Percentiles rank a stretch among this genome's conserved stretches.
Conservation (phyloP, 2,797 vertebrate genomes). For the Gymnocypris eckloni region DNA sequence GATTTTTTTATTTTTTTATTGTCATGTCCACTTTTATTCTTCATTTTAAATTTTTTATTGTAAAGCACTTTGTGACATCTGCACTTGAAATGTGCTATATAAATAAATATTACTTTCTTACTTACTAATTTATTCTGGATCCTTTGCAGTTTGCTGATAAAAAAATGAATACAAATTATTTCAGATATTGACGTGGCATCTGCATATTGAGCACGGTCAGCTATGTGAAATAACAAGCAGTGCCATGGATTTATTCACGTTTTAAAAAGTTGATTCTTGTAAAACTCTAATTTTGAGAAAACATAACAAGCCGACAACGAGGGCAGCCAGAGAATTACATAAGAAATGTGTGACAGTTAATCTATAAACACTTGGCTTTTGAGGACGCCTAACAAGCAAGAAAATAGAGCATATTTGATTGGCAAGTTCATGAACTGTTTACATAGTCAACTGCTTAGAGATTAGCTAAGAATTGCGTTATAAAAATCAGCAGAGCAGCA, state of each 20-base stretch:
- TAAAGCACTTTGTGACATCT: too few species aligned
- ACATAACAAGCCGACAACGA: background rate
- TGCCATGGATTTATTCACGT: conserved; percentile 21
- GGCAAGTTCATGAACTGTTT: conserved; percentile 9
- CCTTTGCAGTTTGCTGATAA: conserved; percentile 33
- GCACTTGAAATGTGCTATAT: too few species aligned
- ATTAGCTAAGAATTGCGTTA: background rate
- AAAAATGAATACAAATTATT: conserved; percentile 34
- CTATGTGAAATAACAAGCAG: background rate
- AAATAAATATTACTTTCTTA: too few species aligned
- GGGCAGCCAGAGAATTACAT: background rate
- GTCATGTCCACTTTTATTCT: too few species aligned
- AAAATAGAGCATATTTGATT: conserved; percentile 12
- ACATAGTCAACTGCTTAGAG: background rate
- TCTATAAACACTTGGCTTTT: conserved; percentile 20
- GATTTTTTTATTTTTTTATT: too few species aligned
- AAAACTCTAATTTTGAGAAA: conserved; percentile 21
- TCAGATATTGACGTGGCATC: conserved; percentile 8
- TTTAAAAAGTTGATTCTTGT: conserved; percentile 7
- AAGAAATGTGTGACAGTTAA: conserved; percentile 24
- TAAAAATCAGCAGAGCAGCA: background rate
- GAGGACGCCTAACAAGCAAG: conserved; percentile 18
- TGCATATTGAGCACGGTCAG: background rate
- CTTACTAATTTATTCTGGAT: conserved; percentile 3
- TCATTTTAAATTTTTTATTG: too few species aligned